Evolutionary conservation across 2,113 vertebrate genomes (phyloP).

Genomic region (Oryzias woworae): DNA sequence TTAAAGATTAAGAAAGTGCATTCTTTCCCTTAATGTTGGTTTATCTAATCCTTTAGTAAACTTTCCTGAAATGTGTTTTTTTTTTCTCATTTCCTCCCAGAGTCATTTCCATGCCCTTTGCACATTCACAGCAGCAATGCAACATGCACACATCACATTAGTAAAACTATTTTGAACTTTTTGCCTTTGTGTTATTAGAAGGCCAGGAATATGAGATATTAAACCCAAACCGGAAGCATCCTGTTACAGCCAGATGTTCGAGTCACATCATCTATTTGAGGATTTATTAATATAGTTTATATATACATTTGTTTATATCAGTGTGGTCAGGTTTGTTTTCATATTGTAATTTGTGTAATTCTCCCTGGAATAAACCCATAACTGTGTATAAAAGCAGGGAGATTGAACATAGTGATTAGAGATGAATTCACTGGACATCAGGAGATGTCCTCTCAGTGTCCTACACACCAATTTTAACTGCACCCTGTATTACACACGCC

Average conservation of each 20-base stretch:
- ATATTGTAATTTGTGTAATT: slow-evolving; percentile 1
- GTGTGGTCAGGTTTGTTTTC: slow-evolving; percentile 19
- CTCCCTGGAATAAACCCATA: background rate
- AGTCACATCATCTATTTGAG: background rate
- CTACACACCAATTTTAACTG: too few species aligned
- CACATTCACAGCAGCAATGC: slow-evolving; percentile 12
- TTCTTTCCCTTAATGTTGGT: slow-evolving; percentile 28
- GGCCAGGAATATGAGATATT: slow-evolving; percentile 12
- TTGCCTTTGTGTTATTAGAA: slow-evolving; percentile 9
- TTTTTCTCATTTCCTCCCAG: slow-evolving; percentile 20
- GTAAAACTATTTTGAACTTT: slow-evolving; percentile 15
- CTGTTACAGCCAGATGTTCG: slow-evolving; percentile 12
- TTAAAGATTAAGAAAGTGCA: slow-evolving; percentile 15
- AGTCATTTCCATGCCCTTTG: slow-evolving; percentile 27
- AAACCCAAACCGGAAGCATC: slow-evolving; percentile 23
- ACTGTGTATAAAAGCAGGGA: slow-evolving; percentile 13
- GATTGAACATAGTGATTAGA: background rate
- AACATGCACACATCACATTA: background rate
- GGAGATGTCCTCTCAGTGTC: too few species aligned
- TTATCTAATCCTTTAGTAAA: slow-evolving; percentile 33
- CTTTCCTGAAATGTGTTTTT: background rate
- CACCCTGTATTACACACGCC: too few species aligned
- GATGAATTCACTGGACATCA: too few species aligned
- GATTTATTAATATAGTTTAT: background rate
- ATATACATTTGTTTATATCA: slow-evolving; percentile 27